These are phyloP conservation scores for Dendroctonus ponderosae DNA, from an alignment of 1,140 invertebrate genomes.

Conservation along the genomic window DNA sequence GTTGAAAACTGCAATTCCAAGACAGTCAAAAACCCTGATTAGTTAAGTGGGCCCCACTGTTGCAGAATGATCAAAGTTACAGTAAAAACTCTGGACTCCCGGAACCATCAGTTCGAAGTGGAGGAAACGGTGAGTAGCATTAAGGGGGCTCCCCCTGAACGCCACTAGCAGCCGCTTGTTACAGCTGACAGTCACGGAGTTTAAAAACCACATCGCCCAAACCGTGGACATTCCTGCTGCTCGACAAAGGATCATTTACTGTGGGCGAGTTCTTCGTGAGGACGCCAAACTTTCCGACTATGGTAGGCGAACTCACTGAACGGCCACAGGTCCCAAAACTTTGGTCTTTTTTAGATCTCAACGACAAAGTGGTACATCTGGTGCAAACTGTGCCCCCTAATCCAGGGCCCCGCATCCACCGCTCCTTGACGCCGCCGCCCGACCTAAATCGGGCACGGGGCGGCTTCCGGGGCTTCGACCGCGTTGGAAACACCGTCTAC, in stretches of 20 bases:
- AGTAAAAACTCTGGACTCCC: slow-evolving; percentile 91
- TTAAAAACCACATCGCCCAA: slow-evolving; percentile 82
- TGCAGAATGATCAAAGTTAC: slow-evolving; percentile 74
- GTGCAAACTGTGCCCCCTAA: slow-evolving; percentile 79
- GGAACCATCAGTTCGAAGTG: slow-evolving; percentile 81
- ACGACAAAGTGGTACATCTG: slow-evolving; percentile 90
- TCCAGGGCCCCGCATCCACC: slow-evolving; percentile 39
- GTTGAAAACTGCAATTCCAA: no score
- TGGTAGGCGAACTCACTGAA: slow-evolving; percentile 58
- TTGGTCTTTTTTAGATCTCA: slow-evolving; percentile 65
- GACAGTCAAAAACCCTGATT: no score
- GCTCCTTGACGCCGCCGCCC: slow-evolving; percentile 49
- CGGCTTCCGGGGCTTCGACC: slow-evolving; percentile 45
- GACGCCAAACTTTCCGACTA: slow-evolving; percentile 85
- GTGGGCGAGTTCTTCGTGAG: slow-evolving; percentile 87
- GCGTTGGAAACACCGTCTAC: slow-evolving; percentile 54
- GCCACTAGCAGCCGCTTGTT: background rate
- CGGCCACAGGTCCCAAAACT: no score
- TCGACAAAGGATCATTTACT: slow-evolving; percentile 87
- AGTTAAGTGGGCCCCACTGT: background rate
- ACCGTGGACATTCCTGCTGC: slow-evolving; percentile 75
- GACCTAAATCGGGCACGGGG: slow-evolving; percentile 42
- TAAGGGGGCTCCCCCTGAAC: background rate
- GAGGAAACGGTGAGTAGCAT: slow-evolving; percentile 77
- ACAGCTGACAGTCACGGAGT: slow-evolving; percentile 81